Evolutionary conservation across 2,797 vertebrate species (phyloP), one percentile per base, ranked within the genome.

Genomic region (Spinus pinus): DNA sequence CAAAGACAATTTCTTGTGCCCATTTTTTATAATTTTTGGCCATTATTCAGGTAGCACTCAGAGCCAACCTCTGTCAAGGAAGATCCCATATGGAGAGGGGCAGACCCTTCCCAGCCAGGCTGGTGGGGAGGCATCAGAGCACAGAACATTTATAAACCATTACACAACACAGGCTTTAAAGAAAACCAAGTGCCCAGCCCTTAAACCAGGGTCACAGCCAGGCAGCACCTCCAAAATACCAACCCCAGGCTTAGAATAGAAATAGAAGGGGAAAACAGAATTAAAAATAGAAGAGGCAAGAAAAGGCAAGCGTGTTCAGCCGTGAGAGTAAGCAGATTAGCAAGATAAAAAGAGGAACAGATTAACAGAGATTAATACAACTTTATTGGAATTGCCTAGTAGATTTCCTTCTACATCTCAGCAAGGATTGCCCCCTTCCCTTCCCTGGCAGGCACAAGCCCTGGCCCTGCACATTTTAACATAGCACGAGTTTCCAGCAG

Each of bases 301-400:
- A 72, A 81, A 51, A 60, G 66, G 42, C 83, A 50, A 90, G 73
- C 3, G 1, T 56, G 62, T 30, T 65, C 18, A 65, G 70, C 72
- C 30, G 20, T 0, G 24, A 67, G 44, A 60, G 42, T 54, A 84
- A 91, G 85, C 8, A 77, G 82, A 78, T 94, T 90, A 93, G 80
- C 49, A 15, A 58, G 30, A 77, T 57, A 78, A 74, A 79, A 53
- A 71, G 64, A 69, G 71, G 50, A 81, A 49, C 21, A 81, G 72
- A 79, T 90, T 86, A 90, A 41, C 35, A 83, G 46, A 41, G 80
- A 83, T 88, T 83, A 93, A 31, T 9, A 35, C 8, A 21, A 82
- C 75, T 94, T 96, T 95, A 96, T 94, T 96, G 44, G 75, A 83
- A 75, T 28, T 47, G 70, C 39, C 73, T 88, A 81, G 66, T 12